Percentiles rank a stretch among this genome's conserved stretches.
phyloP scores from a whole-genome alignment of 2,888 invertebrate genomes.

The Drosophila incognita region DNA sequence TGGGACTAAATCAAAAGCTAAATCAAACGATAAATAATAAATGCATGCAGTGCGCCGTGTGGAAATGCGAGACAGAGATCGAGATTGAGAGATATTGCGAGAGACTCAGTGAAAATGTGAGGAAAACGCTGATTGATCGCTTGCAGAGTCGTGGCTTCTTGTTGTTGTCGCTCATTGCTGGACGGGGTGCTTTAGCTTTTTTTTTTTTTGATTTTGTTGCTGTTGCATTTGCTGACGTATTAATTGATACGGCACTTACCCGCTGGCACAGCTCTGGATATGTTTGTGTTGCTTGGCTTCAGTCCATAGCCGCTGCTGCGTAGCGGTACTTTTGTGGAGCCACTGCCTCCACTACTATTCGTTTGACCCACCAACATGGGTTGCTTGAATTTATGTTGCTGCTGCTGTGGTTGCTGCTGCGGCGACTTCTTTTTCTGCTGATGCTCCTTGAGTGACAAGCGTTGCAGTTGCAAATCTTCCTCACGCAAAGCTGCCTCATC shows the following conservation, averaged over 20 bases:
- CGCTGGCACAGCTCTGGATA: slow-evolving; percentile 36
- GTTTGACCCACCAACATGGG: slow-evolving; percentile 70
- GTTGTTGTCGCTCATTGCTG: slow-evolving; percentile 17
- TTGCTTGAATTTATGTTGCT: slow-evolving; percentile 49
- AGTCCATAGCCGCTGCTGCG: slow-evolving; percentile 73
- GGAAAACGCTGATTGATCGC: slow-evolving; percentile 43
- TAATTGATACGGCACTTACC: slow-evolving; percentile 61
- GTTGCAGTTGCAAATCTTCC: slow-evolving; percentile 82
- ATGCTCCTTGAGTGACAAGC: slow-evolving; percentile 71
- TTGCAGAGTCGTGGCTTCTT: slow-evolving; percentile 32
- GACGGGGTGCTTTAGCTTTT: slow-evolving; percentile 28
- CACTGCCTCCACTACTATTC: slow-evolving; percentile 1
- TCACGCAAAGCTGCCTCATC: slow-evolving; percentile 80
- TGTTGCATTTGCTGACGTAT: slow-evolving; percentile 39
- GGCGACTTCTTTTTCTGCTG: slow-evolving; percentile 42
- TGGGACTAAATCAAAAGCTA: slow-evolving; percentile 15
- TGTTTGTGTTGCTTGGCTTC: slow-evolving; percentile 21
- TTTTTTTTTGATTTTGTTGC: slow-evolving; percentile 21
- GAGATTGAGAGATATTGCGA: slow-evolving; percentile 3
- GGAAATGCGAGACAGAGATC: slow-evolving; percentile 20
- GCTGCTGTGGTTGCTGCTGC: slow-evolving; percentile 13
- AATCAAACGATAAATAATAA: slow-evolving; percentile 31
- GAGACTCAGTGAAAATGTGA: slow-evolving; percentile 32
- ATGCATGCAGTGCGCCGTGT: slow-evolving; percentile 40
- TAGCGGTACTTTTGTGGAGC: slow-evolving; percentile 27